These are phyloP conservation scores for Schizopygopsis malacanthus DNA, from an alignment of 2,797 vertebrate genomes.

Conservation along the genomic window DNA sequence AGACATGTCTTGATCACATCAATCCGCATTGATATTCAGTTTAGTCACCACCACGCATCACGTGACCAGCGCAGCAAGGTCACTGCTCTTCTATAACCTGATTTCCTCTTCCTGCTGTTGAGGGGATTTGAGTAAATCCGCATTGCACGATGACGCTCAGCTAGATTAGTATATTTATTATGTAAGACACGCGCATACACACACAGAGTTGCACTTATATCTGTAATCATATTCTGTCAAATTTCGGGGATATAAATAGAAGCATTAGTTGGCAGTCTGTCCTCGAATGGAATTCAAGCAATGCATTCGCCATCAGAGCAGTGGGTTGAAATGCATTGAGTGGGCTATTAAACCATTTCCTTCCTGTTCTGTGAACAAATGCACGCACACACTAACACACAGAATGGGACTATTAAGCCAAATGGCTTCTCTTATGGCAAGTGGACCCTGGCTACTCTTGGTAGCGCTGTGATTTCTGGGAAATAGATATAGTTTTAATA, in stretches of 20 bases:
- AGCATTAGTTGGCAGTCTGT: constrained; percentile 9
- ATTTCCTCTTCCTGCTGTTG: constrained; percentile 47
- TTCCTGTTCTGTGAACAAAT: constrained; percentile 24
- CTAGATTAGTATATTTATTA: constrained; percentile 55
- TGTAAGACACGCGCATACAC: constrained; percentile 36
- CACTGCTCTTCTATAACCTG: constrained; percentile 34
- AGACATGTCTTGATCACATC: constrained; percentile 16
- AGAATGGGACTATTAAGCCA: constrained; percentile 37
- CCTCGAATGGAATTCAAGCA: constrained; percentile 26
- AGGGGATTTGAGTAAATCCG: constrained; percentile 55
- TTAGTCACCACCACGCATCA: constrained; percentile 20
- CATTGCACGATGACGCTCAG: constrained; percentile 31
- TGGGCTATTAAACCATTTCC: constrained; percentile 34
- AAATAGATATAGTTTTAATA: not conserved
- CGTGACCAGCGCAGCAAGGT: constrained; percentile 28
- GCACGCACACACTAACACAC: constrained; percentile 19
- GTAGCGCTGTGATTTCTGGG: constrained; percentile 18
- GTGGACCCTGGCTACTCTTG: not conserved
- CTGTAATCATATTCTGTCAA: constrained; percentile 26
- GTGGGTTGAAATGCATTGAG: constrained; percentile 11
- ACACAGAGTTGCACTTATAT: constrained; percentile 21
- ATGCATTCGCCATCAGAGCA: constrained; percentile 9
- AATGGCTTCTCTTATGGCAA: constrained; percentile 35
- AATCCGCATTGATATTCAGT: constrained; percentile 27
- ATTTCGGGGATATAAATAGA: constrained; percentile 17